These are phyloP conservation scores for Poecilobothrus nobilitatus DNA, from an alignment of 2,888 invertebrate genomes.

Conservation along the genomic window DNA sequence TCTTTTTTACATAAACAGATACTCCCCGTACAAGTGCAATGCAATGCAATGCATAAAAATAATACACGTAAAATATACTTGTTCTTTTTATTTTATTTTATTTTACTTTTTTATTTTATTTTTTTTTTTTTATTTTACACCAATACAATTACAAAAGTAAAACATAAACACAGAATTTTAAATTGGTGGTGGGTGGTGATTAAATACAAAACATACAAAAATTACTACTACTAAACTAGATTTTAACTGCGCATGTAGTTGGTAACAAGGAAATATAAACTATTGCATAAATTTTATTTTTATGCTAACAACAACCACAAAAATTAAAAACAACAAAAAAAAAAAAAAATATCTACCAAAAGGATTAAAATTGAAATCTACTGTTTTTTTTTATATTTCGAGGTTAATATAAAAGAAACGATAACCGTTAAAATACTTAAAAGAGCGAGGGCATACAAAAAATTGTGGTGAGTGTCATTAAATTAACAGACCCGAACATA, in stretches of 20 bases:
- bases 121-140: background rate
- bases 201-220: slow-evolving; percentile 11
- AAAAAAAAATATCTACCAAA: background rate
- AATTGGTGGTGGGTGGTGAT: slow-evolving; percentile 17
- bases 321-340: background rate
- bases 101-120: background rate
- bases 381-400: background rate
- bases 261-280: background rate
- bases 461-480: background rate
- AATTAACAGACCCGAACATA: background rate
- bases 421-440: background rate
- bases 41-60: too few species aligned
- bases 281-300: background rate
- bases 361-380: background rate
- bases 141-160: slow-evolving; percentile 3
- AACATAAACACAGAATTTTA: background rate
- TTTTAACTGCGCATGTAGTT: slow-evolving; percentile 6
- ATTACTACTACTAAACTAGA: slow-evolving; percentile 5
- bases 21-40: background rate
- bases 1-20: slow-evolving; percentile 1
- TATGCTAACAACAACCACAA: background rate
- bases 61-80: background rate
- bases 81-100: too few species aligned
- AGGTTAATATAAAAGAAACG: background rate
- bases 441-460: background rate